phyloP scores from a whole-genome alignment of 35 echinoderm and acorn worm genomes.

The Apostichopus californicus region DNA sequence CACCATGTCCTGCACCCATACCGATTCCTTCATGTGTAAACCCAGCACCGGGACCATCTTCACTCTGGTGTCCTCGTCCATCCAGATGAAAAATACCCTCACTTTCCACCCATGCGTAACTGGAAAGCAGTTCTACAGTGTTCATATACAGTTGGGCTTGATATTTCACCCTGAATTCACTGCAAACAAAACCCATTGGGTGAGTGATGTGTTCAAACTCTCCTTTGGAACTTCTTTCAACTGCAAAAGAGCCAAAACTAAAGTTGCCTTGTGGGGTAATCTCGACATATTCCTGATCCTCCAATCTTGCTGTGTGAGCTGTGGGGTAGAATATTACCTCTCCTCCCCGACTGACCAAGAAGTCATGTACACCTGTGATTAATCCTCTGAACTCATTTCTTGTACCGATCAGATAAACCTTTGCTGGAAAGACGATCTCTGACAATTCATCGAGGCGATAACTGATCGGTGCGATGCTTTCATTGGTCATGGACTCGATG shows the following conservation, averaged over 20 bases:
- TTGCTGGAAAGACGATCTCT: slow-evolving; percentile 87
- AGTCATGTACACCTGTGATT: slow-evolving; percentile 85
- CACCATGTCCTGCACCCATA: slow-evolving; percentile 91
- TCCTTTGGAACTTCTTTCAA: slow-evolving; percentile 74
- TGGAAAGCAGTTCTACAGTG: slow-evolving; percentile 69
- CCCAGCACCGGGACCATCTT: slow-evolving; percentile 71
- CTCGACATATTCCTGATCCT: slow-evolving; percentile 80
- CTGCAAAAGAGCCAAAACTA: slow-evolving; percentile 76
- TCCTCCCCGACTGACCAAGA: slow-evolving; percentile 69
- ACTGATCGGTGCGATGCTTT: slow-evolving; percentile 82
- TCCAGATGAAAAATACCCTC: slow-evolving; percentile 85
- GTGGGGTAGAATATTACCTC: slow-evolving; percentile 72
- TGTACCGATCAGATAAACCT: slow-evolving; percentile 70
- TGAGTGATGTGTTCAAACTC: slow-evolving; percentile 74
- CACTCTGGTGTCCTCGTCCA: slow-evolving; percentile 62
- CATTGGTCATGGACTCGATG: slow-evolving; percentile 85
- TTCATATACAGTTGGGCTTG: slow-evolving; percentile 81
- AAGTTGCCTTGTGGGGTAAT: slow-evolving; percentile 79
- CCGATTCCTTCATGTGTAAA: slow-evolving; percentile 69
- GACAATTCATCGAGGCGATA: slow-evolving; percentile 74
- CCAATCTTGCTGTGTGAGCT: slow-evolving; percentile 82
- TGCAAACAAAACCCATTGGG: slow-evolving; percentile 65
- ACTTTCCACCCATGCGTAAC: slow-evolving; percentile 87
- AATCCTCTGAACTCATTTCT: slow-evolving; percentile 66
- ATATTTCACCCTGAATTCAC: slow-evolving; percentile 81